These are phyloP conservation scores for Tetramorium simillimum DNA, from an alignment of 1,140 invertebrate genomes.

Conservation along the genomic window DNA sequence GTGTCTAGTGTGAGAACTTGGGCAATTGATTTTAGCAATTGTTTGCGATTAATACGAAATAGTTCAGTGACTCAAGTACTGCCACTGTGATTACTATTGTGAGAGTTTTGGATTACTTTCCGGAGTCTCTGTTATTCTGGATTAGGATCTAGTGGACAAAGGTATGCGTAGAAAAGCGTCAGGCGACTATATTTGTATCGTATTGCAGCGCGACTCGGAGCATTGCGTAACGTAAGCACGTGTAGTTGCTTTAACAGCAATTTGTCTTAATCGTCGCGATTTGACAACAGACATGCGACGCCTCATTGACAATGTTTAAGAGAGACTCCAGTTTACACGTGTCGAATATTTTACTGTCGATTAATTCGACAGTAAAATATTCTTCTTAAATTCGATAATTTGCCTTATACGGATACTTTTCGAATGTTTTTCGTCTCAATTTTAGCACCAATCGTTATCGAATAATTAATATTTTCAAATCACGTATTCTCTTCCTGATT, in stretches of 20 bases:
- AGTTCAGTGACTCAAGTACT: constrained; percentile 50
- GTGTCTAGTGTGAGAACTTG: constrained; percentile 55
- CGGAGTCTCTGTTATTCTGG: constrained; percentile 22
- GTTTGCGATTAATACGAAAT: neutral
- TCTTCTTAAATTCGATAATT: neutral
- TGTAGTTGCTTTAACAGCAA: constrained; percentile 34
- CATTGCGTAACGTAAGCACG: constrained; percentile 23
- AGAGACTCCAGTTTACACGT: neutral
- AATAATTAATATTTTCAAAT: constrained; percentile 9
- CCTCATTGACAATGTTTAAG: constrained; percentile 4
- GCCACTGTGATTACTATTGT: constrained; percentile 37
- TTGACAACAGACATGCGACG: neutral
- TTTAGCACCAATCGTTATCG: neutral
- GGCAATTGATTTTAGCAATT: neutral
- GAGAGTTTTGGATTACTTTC: constrained; percentile 63
- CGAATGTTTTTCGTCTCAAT: neutral
- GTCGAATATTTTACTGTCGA: neutral
- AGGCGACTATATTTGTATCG: neutral
- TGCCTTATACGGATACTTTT: neutral
- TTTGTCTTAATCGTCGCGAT: constrained; percentile 35
- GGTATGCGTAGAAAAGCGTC: constrained; percentile 26
- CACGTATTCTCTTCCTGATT: neutral
- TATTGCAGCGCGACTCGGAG: neutral
- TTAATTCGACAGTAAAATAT: no score
- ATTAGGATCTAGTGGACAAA: constrained; percentile 29